Conservation (phyloP, 1,140 invertebrate species). For the Ptiloglossa arizonensis region DNA sequence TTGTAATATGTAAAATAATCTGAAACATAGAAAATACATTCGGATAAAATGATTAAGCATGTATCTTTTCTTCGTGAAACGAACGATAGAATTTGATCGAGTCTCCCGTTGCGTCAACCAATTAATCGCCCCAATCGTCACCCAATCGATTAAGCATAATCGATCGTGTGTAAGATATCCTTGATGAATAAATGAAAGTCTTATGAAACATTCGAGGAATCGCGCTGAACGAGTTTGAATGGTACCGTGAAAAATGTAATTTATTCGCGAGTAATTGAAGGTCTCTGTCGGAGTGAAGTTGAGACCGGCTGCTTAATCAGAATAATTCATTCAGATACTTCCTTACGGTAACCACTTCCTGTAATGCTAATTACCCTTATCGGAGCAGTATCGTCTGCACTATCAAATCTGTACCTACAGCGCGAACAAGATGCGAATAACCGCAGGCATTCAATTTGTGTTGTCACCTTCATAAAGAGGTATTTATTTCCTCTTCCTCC, state of each 20-base stretch:
- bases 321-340: slow-evolving; percentile 41
- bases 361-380: slow-evolving; percentile 62
- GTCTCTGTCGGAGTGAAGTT: background rate
- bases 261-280: slow-evolving; percentile 11
- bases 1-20: no score
- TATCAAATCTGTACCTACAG: slow-evolving; percentile 38
- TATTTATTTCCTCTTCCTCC: slow-evolving; percentile 3
- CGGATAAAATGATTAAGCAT: no score
- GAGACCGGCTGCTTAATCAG: slow-evolving; percentile 34
- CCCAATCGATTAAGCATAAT: background rate
- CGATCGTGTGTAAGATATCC: background rate
- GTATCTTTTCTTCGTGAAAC: no score
- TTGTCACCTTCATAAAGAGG: background rate
- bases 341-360: slow-evolving; percentile 60
- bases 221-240: background rate
- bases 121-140: background rate
- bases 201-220: slow-evolving; percentile 25
- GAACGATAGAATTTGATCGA: no score
- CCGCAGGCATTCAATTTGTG: background rate
- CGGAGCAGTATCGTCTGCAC: slow-evolving; percentile 44
- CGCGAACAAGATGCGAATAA: background rate
- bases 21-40: no score
- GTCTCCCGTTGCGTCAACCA: background rate
- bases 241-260: background rate
- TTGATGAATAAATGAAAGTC: slow-evolving; percentile 2